Base-by-base conservation (phyloP, 2,888 invertebrate genomes). In the Scaptomyza reducta region DNA sequence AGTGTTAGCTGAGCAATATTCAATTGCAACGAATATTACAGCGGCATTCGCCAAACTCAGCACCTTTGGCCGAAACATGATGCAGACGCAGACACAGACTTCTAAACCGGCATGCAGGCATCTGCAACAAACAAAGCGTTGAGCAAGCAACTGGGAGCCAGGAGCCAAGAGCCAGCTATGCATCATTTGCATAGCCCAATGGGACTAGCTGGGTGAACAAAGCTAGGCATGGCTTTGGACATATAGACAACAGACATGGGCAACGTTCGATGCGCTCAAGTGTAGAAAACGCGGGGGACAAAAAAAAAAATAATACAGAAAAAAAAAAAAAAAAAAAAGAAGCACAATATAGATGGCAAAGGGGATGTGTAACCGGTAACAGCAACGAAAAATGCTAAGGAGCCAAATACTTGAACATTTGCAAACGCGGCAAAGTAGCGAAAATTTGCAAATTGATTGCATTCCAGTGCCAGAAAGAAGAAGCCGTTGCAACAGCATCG, bases 361-460 rank as follows among this genome's bases (percentile, higher is more conserved):
- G 13, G 54, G 22, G 47, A 40, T 33, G 25, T 10, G 51, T 55
- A 72, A 75, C 68, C 76, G 72, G 76, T 71, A 65, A 62, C 59
- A 59, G 60, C 70, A 66, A 44, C 57, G 51, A 55, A 72, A 80
- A 82, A 68, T 86, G 77, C 82, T 83, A 82, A 82, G 84, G 84
- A 83, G 87, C 73, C 87, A 82, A 82, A 86, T 82, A 83, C 82
- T 82, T 61, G 86, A 82, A 70, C 82, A 86, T 86, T 82, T 86
- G 86, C 82, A 77, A 84, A 81, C 85, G 87, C 83, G 87, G 87
- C 85, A 84, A 87, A 84, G 86, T 81, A 81, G 89, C 83, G 87
- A 84, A 87, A 89, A 89, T 90, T 89, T 88, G 79, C 89, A 89
- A 89, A 89, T 89, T 89, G 90, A 89, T 89, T 89, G 90, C 89